Base-by-base conservation (phyloP, 2,888 invertebrate genomes). In the Hydropsyche betteni region DNA sequence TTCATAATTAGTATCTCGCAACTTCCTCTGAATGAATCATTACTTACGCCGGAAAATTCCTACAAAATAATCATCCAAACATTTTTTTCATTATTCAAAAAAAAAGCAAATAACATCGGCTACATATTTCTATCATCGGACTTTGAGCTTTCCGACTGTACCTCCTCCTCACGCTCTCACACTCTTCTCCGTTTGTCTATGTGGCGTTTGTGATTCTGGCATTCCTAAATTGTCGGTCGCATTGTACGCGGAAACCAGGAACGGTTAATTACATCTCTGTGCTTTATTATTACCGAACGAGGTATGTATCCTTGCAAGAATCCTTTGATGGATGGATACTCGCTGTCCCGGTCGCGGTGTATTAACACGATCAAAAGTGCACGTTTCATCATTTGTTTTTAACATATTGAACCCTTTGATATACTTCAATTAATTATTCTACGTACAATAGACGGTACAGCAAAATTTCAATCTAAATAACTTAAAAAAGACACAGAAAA, bases 161-260 rank as follows among this genome's bases (percentile, higher is more conserved):
- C 16, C n/a, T n/a, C n/a, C n/a, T 33, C n/a, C 61, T 24, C 61
- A 24, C 33, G 33, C 61, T 61, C 34, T 36, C 34, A 34, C 64
- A 33, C 36, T 64, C 64, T 34, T 36, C 64, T n/a, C 36, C 64
- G 36, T 64, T 24, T 36, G 64, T 14, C 64, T 64, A 36, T 64
- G 34, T 64, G 34, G 34, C 64, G 64, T 36, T 64, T 64, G 64
- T 34, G 24, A 64, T 36, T 34, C 64, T 36, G 36, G 33, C 36
- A 16, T 24, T 58, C 58, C 58, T 24, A 58, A 58, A 16, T 58
- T 58, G 58, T 58, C 58, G 58, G 58, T 16, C 58, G 58, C 24
- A 24, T 58, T 58, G 58, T 58, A 24, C 16, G 58, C 16, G 16
- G 24, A 24, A 58, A 58, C 58, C 16, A 58, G 24, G 14, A 58